Conservation (phyloP, 2,113 vertebrate genomes). For the Pantherophis guttatus region DNA sequence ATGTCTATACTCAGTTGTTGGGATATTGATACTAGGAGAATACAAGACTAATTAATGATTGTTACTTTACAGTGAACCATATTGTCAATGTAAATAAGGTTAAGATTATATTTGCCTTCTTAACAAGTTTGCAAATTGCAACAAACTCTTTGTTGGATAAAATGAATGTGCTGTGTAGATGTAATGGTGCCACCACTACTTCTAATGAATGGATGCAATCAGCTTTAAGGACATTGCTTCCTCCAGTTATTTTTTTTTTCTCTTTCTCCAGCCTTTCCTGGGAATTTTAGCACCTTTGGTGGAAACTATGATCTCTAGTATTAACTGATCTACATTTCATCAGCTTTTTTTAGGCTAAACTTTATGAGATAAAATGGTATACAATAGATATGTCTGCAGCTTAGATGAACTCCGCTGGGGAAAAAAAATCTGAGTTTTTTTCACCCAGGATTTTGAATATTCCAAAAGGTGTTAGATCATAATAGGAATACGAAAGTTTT, state of each 20-base stretch:
- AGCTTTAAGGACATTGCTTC: background rate
- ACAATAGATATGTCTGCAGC: background rate
- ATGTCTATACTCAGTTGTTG: background rate
- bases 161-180: rapidly evolving
- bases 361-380: background rate
- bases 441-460: background rate
- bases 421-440: background rate
- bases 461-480: background rate
- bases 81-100: background rate
- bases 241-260: background rate
- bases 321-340: background rate
- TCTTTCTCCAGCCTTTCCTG: background rate
- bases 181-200: background rate
- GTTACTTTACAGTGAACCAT: background rate
- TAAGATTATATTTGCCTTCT: background rate
- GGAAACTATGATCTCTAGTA: background rate
- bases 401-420: background rate
- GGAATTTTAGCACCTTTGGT: background rate
- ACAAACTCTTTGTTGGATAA: background rate
- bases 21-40: background rate
- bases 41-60: background rate
- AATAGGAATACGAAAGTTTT: background rate
- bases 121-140: background rate
- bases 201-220: rapidly evolving
- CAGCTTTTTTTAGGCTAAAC: background rate